These are phyloP conservation scores for Mellilla xanthometata DNA, from an alignment of 2,888 invertebrate species.

Conservation along the genomic window DNA sequence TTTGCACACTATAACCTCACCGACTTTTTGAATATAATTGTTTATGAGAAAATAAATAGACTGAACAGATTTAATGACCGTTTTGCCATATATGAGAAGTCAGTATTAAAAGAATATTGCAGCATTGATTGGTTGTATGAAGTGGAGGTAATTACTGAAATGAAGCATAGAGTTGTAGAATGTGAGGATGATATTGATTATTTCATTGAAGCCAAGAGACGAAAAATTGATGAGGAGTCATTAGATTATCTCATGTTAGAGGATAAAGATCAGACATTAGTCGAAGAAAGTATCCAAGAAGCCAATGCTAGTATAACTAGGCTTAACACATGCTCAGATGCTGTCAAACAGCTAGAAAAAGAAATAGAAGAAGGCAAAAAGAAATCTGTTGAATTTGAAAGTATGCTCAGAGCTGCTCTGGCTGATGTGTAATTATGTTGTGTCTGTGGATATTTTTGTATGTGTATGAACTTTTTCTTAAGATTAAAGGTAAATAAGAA, in stretches of 20 bases:
- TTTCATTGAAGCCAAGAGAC: conserved; percentile 62
- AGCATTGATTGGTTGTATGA: conserved; percentile 84
- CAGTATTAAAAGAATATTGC: conserved; percentile 76
- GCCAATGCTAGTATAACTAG: conserved; percentile 57
- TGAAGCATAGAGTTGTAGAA: conserved; percentile 64
- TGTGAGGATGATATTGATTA: conserved; percentile 66
- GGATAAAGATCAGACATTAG: conserved; percentile 62
- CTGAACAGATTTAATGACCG: conserved; percentile 67
- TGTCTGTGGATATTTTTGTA: conserved; percentile 32
- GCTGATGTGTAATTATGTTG: conserved; percentile 41
- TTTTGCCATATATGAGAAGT: conserved; percentile 82
- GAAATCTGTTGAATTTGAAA: conserved; percentile 73
- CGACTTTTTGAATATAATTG: conserved; percentile 79
- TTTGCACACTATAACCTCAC: conserved; percentile 75
- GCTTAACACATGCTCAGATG: conserved; percentile 57
- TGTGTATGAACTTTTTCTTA: conserved; percentile 21
- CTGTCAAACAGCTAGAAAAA: conserved; percentile 71
- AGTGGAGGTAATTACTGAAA: conserved; percentile 47
- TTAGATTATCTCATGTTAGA: conserved; percentile 66
- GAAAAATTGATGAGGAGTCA: conserved; percentile 64
- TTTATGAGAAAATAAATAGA: conserved; percentile 77
- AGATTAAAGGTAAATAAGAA: conserved; percentile 14
- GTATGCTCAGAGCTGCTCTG: conserved; percentile 69
- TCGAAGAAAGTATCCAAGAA: conserved; percentile 59
- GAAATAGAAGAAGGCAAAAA: conserved; percentile 69